These are phyloP conservation scores for Oxycera nigricornis DNA, from an alignment of 2,888 invertebrate genomes.

Conservation along the genomic window DNA sequence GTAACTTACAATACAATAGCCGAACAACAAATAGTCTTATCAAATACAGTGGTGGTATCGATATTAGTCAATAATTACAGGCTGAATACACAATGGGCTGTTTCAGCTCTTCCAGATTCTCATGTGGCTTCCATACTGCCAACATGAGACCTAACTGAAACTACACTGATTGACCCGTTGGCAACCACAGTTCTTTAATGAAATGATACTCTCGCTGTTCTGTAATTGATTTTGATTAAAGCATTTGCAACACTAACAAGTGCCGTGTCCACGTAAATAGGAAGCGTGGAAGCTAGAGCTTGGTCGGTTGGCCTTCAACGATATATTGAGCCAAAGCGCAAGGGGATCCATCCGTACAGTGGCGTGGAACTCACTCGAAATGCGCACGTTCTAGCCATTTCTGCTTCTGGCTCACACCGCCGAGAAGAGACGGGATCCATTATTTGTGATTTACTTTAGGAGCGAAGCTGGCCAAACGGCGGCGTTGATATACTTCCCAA, in stretches of 20 bases:
- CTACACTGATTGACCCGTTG: not conserved
- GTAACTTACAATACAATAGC: no score
- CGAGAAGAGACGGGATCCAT: conserved; percentile 5
- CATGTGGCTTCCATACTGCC: not conserved
- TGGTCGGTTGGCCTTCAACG: not conserved
- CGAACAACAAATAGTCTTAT: no score
- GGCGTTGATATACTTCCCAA: not conserved
- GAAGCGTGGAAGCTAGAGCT: not conserved
- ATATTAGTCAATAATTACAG: no score
- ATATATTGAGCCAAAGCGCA: not conserved
- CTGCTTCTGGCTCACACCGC: not conserved
- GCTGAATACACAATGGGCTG: no score
- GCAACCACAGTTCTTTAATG: conserved; percentile 5
- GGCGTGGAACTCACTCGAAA: conserved; percentile 16
- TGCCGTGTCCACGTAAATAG: not conserved
- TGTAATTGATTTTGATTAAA: conserved; percentile 38
- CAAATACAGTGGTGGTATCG: no score
- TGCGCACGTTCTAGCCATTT: conserved; percentile 34
- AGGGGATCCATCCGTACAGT: not conserved
- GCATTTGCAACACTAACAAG: not conserved
- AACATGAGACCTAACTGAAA: not conserved
- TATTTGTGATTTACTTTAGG: not conserved
- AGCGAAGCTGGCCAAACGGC: not conserved
- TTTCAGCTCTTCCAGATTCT: no score
- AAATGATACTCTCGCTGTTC: conserved; percentile 14